A percentile compares a stretch with the other conserved stretches of the same genome.
Evolutionary conservation across 2,888 invertebrate species (phyloP).

Genomic region (Eueremaeus valkanovi): DNA sequence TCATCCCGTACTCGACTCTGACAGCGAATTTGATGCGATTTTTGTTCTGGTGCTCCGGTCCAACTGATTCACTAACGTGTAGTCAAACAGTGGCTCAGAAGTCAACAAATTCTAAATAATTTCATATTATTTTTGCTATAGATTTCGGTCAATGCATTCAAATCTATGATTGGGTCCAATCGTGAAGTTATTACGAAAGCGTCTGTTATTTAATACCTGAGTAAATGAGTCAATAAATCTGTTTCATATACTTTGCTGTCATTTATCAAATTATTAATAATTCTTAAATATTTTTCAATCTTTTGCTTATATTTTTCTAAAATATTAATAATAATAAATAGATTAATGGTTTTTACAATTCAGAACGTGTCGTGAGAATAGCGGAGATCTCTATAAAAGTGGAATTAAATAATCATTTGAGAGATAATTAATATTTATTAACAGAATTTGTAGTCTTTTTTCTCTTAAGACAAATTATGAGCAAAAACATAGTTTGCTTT

Average conservation of each 20-base stretch:
- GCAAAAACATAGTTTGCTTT: not conserved
- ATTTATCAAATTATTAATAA: conserved; percentile 12
- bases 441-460: not conserved
- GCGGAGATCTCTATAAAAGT: not conserved
- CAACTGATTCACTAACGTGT: not conserved
- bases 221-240: too few species aligned
- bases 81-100: not conserved
- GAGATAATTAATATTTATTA: conserved; percentile 29
- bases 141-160: conserved; percentile 12
- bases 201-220: not conserved
- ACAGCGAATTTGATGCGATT: not conserved
- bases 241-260: conserved; percentile 13
- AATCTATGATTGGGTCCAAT: not conserved
- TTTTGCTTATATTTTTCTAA: too few species aligned
- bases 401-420: not conserved
- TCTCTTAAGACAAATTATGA: conserved; percentile 1
- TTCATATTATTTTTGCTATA: not conserved
- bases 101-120: not conserved
- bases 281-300: too few species aligned
- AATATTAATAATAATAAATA: too few species aligned
- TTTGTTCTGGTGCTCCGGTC: not conserved
- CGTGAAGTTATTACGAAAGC: not conserved
- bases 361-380: not conserved
- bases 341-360: too few species aligned
- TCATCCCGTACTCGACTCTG: not conserved